Evolutionary conservation across 2,888 invertebrate species (phyloP).

Genomic region (Cheilosia soror): DNA sequence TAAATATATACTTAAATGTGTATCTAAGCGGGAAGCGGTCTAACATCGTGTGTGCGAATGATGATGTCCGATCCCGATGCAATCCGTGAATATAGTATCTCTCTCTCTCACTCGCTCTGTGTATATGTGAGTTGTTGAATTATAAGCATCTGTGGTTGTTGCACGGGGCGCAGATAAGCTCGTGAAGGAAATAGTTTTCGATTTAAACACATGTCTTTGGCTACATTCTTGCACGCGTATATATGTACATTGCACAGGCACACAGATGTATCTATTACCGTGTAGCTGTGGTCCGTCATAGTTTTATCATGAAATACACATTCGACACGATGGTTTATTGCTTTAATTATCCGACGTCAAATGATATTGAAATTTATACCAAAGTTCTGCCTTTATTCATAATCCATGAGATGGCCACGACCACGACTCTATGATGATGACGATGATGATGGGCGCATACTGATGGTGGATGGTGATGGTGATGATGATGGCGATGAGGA

Average conservation of each 20-base stretch:
- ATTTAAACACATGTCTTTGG: constrained; percentile 67
- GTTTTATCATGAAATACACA: constrained; percentile 70
- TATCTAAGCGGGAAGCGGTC: constrained; percentile 73
- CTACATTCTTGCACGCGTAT: constrained; percentile 50
- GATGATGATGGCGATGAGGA: constrained; percentile 46
- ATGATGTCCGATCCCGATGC: constrained; percentile 71
- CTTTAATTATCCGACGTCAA: constrained; percentile 73
- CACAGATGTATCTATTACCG: constrained; percentile 47
- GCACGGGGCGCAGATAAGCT: constrained; percentile 42
- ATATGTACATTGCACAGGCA: neutral
- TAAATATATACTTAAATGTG: constrained; percentile 71
- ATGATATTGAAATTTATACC: constrained; percentile 73
- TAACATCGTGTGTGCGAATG: constrained; percentile 68
- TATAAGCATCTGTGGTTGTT: constrained; percentile 3
- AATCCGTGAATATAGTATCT: neutral
- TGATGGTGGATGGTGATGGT: constrained; percentile 37
- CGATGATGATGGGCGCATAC: constrained; percentile 29
- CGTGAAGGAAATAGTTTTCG: constrained; percentile 69
- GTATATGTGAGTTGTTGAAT: neutral
- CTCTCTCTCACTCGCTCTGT: neutral
- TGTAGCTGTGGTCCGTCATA: constrained; percentile 64
- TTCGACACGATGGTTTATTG: constrained; percentile 75
- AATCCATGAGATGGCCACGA: constrained; percentile 38
- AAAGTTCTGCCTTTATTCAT: constrained; percentile 54
- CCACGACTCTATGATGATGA: constrained; percentile 22